Base-by-base conservation (phyloP, 2,797 vertebrate species). In the Sorex maritimensis region DNA sequence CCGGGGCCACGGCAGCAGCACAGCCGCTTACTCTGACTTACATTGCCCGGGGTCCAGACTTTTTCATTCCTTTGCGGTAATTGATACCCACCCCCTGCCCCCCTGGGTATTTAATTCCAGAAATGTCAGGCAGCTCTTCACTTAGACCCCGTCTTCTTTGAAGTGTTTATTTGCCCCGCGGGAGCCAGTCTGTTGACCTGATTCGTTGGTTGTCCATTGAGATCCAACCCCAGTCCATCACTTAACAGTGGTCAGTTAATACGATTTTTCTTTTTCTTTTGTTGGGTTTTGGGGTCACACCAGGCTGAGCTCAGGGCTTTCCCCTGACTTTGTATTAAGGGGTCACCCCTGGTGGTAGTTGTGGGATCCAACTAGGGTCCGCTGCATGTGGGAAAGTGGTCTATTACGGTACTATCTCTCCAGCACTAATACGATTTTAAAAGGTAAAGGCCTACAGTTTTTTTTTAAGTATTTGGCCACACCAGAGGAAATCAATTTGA, bases 401-500 rank as follows among this genome's bases (percentile, higher is more conserved):
- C 5, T 61, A 61, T 17, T 7, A 19, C 58, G 5, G 58, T 61
- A 21, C 58, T 61, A 2, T 21, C 58, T 61, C 58, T 61, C 19
- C 15, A 61, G 58, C 21, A 61, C 58, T 61, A 61, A 23, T 61
- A 19, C 15, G 19, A 21, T 61, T 61, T 52, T 11, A 52, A 61
- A 61, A 61, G 6, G 21, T 21, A 58, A 58, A 17, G 12, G 19
- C 14, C 55, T 58, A 6, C 4, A 3, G 21, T 58, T 58, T 58
- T 21, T 58, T 21, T 55, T 12, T 55, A 21, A 67, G 24, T 87
- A 44, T 86, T n/a, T 87, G n/a, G 26, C 61, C 49, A 26, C 17
- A 26, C 81, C 44, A 58, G 65, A 81, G 81, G n/a, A 94, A 90
- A 91, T n/a, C 63, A 26, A 46, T 93, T 91, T 86, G 67, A 26